These are phyloP conservation scores for Drosophila longiperda DNA, from an alignment of 2,888 invertebrate species.

Conservation along the genomic window DNA sequence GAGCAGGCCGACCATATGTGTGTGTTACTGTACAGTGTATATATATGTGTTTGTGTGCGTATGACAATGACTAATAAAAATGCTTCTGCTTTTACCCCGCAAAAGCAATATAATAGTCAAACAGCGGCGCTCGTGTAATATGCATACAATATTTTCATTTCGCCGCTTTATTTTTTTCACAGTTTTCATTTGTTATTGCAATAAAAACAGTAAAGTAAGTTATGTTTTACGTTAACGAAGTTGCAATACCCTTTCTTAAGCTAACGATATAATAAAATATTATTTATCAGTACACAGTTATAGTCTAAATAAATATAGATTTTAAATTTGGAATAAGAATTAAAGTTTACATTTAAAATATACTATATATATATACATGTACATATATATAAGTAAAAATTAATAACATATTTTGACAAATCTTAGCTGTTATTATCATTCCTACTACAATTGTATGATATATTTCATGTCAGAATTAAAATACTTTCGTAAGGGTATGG, in stretches of 20 bases:
- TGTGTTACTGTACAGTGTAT: conserved; percentile 23
- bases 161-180: conserved; percentile 64
- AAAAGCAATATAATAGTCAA: conserved; percentile 80
- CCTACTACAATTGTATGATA: neutral
- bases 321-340: neutral
- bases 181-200: conserved; percentile 74
- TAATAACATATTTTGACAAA: neutral
- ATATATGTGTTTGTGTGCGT: conserved; percentile 29
- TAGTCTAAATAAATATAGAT: neutral
- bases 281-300: neutral
- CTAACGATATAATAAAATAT: neutral
- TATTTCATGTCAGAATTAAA: too few species aligned
- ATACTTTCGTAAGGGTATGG: neutral
- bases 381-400: neutral
- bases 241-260: conserved; percentile 2
- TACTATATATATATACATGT: neutral
- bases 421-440: neutral
- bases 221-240: neutral
- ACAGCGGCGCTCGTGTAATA: conserved; percentile 64
- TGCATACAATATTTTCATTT: conserved; percentile 76
- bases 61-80: conserved; percentile 77
- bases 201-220: conserved; percentile 48
- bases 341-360: neutral
- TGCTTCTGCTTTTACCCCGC: conserved; percentile 24
- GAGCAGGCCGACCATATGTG: conserved; percentile 5